These are phyloP conservation scores for Meloidogyne chitwoodi DNA, from an alignment of 1,140 invertebrate species.

Conservation along the genomic window DNA sequence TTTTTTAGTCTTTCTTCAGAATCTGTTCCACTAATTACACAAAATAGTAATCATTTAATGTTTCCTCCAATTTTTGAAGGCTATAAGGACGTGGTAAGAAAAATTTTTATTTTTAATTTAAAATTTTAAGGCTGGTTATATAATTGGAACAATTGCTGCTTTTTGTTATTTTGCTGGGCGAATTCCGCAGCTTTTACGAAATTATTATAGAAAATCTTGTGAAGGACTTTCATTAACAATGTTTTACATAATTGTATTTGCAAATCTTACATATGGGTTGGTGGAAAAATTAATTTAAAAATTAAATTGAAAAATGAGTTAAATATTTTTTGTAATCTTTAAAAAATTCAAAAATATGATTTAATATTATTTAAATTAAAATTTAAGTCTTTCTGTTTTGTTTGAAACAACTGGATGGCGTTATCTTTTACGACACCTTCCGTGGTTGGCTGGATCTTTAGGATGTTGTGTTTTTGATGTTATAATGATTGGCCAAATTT, in stretches of 20 bases:
- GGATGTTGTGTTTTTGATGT: constrained; percentile 58
- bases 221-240: constrained; percentile 56
- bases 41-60: background rate
- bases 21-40: background rate
- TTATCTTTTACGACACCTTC: constrained; percentile 54
- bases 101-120: background rate
- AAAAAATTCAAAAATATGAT: background rate
- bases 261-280: constrained; percentile 56
- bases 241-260: constrained; percentile 60
- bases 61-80: constrained; percentile 43
- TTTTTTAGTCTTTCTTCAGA: constrained; percentile 4
- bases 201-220: constrained; percentile 55
- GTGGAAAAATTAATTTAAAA: constrained; percentile 4
- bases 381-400: constrained; percentile 39
- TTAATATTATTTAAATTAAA: background rate
- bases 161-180: constrained; percentile 58
- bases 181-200: constrained; percentile 56
- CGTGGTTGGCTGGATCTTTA: constrained; percentile 54
- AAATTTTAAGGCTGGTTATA: constrained; percentile 50
- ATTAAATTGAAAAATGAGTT: constrained; percentile 33
- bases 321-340: background rate
- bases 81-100: constrained; percentile 36
- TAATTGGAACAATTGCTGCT: constrained; percentile 55
- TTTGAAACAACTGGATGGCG: constrained; percentile 55
- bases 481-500: constrained; percentile 54